Evolutionary conservation across 2,888 invertebrate species (phyloP).

Genomic region (Caenorhabditis auriculariae): DNA sequence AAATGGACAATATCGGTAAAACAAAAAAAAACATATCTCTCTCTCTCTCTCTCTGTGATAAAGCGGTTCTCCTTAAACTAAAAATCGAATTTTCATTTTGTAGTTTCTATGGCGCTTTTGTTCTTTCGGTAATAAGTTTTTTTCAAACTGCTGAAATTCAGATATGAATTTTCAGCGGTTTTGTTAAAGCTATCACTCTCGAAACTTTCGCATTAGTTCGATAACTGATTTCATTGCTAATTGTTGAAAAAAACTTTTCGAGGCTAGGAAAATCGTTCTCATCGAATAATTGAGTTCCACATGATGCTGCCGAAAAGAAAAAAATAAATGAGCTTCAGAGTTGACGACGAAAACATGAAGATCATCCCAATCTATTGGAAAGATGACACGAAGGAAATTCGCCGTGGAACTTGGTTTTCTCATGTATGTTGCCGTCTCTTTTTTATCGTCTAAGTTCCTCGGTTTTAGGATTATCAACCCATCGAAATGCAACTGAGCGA

Average conservation of each 20-base stretch:
- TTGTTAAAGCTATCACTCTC: neutral
- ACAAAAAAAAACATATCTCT: too few species aligned
- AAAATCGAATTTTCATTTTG: too few species aligned
- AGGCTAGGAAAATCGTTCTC: neutral
- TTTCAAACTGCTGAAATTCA: too few species aligned
- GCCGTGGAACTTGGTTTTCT: constrained; percentile 74
- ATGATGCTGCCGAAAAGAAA: too few species aligned
- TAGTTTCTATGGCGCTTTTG: neutral
- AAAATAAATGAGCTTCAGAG: constrained; percentile 3
- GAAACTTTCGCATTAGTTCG: neutral
- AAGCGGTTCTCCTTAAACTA: too few species aligned
- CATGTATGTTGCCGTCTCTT: constrained; percentile 50
- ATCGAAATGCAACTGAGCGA: constrained; percentile 70
- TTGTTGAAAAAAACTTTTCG: constrained; percentile 1
- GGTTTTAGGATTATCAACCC: constrained; percentile 67
- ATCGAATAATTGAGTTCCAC: neutral
- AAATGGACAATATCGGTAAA: constrained; percentile 51
- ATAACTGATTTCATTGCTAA: neutral
- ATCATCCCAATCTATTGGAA: constrained; percentile 59
- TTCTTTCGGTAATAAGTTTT: neutral
- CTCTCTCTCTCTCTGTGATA: too few species aligned
- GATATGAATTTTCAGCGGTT: neutral
- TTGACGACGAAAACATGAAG: constrained; percentile 26
- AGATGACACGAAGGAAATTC: constrained; percentile 71
- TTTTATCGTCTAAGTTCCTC: neutral